Percentiles rank a stretch among this genome's conserved stretches.
These are phyloP conservation scores for Drosophila robusta DNA, from an alignment of 2,888 invertebrate genomes.

Conservation along the genomic window DNA sequence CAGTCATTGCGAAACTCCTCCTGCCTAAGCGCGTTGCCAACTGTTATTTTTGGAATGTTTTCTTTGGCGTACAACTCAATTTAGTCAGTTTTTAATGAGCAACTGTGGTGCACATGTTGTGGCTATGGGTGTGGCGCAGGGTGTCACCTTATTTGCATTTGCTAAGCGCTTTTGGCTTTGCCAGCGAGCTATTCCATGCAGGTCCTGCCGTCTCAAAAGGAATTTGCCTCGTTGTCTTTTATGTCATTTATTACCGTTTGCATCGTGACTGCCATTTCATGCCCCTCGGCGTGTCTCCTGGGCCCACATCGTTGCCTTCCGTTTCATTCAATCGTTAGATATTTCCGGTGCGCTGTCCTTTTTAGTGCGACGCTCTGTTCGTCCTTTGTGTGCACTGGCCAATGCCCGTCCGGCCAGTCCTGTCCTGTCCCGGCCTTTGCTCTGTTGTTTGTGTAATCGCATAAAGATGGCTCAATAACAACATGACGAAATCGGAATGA, in stretches of 20 bases:
- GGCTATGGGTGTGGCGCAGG: constrained; percentile 27
- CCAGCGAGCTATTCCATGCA: constrained; percentile 38
- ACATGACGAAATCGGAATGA: constrained; percentile 53
- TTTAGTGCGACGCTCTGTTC: constrained; percentile 56
- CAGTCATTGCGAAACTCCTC: constrained; percentile 59
- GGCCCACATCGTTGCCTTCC: constrained; percentile 41
- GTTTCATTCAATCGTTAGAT: constrained; percentile 76
- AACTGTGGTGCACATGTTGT: constrained; percentile 58
- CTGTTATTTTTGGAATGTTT: constrained; percentile 47
- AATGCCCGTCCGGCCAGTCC: constrained; percentile 24
- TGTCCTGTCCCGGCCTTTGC: constrained; percentile 22
- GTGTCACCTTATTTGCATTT: constrained; percentile 66
- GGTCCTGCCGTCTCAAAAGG: constrained; percentile 50
- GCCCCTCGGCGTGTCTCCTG: constrained; percentile 15
- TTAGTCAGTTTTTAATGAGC: constrained; percentile 75
- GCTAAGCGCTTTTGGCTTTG: constrained; percentile 60
- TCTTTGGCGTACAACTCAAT: constrained; percentile 66
- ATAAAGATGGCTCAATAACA: constrained; percentile 78
- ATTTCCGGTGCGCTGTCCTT: constrained; percentile 76
- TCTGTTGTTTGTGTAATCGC: constrained; percentile 73
- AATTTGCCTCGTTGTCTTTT: constrained; percentile 66
- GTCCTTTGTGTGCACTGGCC: constrained; percentile 65
- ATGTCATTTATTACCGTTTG: constrained; percentile 74
- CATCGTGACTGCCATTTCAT: constrained; percentile 23
- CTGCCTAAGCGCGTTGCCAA: constrained; percentile 54